phyloP scores from a whole-genome alignment of 2,797 vertebrate species.

The Oceanodroma leucorhoa region DNA sequence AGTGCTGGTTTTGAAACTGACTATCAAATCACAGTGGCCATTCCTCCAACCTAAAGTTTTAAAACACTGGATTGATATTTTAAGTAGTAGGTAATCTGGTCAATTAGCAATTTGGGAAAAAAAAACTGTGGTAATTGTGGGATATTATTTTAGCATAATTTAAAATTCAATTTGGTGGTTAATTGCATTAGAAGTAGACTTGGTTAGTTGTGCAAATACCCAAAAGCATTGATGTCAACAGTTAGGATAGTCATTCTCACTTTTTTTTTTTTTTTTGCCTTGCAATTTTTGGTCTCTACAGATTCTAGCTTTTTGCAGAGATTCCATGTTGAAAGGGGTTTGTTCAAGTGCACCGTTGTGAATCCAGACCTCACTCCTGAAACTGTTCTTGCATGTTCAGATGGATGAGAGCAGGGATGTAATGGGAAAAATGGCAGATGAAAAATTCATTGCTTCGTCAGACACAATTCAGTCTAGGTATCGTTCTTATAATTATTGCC shows the following conservation, averaged over 20 bases:
- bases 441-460: background rate
- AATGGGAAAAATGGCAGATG: background rate
- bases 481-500: background rate
- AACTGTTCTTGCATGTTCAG: background rate
- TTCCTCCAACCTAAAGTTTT: constrained; percentile 27
- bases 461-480: constrained; percentile 4
- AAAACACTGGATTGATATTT: background rate
- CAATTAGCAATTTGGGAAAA: background rate
- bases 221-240: constrained; percentile 24
- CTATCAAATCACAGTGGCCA: constrained; percentile 13
- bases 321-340: background rate
- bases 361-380: constrained; percentile 23
- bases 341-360: constrained; percentile 14
- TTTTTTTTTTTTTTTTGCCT: background rate
- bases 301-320: constrained; percentile 4
- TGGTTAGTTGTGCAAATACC: constrained; percentile 17
- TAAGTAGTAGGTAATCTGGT: constrained; percentile 2
- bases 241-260: background rate
- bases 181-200: constrained; percentile 47
- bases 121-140: background rate
- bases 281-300: constrained; percentile 8
- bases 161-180: constrained; percentile 30
- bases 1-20: constrained; percentile 48
- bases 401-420: background rate
- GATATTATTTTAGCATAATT: constrained; percentile 20